Conservation (phyloP, 2,113 vertebrate genomes). For the Microtus ochrogaster region DNA sequence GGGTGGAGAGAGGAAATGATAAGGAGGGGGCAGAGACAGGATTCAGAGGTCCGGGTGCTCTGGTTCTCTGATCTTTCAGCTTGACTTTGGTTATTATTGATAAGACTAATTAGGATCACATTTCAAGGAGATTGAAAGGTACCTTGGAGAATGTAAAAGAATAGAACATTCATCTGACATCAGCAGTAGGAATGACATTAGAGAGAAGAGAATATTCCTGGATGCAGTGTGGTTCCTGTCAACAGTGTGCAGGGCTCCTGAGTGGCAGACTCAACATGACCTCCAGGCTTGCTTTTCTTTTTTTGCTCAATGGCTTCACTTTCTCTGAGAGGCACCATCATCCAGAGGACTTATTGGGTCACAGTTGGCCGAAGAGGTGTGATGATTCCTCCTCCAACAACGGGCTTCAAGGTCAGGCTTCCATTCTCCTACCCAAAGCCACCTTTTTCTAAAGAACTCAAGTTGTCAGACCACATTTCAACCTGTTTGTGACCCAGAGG, state of each 20-base stretch:
- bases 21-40: no score
- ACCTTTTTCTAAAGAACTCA: neutral
- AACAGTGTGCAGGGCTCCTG: neutral
- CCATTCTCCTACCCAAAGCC: neutral
- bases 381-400: neutral
- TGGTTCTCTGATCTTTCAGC: no score
- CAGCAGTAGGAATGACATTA: neutral
- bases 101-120: no score
- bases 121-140: neutral
- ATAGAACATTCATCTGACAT: neutral
- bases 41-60: no score
- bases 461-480: neutral
- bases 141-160: neutral
- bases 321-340: neutral
- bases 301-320: neutral
- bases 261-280: neutral
- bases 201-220: constrained; percentile 9
- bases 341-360: neutral
- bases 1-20: no score
- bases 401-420: neutral
- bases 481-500: neutral
- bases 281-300: neutral
- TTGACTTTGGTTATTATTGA: no score
- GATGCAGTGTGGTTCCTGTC: constrained; percentile 3
- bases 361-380: neutral